Percentiles rank a stretch among this genome's conserved stretches.
Evolutionary conservation across 1,140 invertebrate genomes (phyloP).

Genomic region (Pseudachorutes palmiensis): DNA sequence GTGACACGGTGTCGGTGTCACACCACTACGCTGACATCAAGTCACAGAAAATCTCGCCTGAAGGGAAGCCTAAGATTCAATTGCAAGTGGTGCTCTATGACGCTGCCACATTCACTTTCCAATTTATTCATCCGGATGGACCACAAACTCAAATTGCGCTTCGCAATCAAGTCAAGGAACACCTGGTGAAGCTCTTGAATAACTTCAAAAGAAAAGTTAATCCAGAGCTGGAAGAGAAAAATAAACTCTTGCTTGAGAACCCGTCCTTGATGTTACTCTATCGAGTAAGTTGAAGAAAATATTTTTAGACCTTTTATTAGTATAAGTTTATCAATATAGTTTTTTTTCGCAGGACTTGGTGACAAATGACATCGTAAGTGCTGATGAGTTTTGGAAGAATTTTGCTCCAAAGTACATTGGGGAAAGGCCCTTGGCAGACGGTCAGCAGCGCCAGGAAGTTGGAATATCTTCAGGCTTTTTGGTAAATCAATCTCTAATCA

Average conservation of each 20-base stretch:
- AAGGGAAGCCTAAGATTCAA: conserved; percentile 96
- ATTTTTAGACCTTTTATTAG: too few species aligned
- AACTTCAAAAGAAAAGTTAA: conserved; percentile 91
- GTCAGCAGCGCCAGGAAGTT: conserved; percentile 68
- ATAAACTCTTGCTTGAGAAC: conserved; percentile 48
- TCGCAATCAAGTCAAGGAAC: conserved; percentile 86
- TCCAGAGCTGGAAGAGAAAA: conserved; percentile 84
- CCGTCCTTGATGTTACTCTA: conserved; percentile 50
- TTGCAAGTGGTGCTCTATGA: conserved; percentile 94
- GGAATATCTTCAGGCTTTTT: conserved; percentile 82
- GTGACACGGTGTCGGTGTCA: conserved; percentile 80
- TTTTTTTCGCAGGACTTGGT: conserved; percentile 65
- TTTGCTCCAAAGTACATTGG: conserved; percentile 56
- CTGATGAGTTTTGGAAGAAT: conserved; percentile 93
- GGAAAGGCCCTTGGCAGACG: conserved; percentile 58
- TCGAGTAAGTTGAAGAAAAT: conserved; percentile 38
- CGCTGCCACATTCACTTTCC: conserved; percentile 90
- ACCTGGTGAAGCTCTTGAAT: conserved; percentile 83
- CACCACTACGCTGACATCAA: conserved; percentile 94
- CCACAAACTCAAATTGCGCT: conserved; percentile 75
- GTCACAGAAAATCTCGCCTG: conserved; percentile 96
- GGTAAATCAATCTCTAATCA: conserved; percentile 45
- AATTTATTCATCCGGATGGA: conserved; percentile 86
- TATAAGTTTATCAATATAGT: too few species aligned
- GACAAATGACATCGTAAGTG: conserved; percentile 81